phyloP scores from a whole-genome alignment of 2,888 invertebrate genomes.

The Lepas anatifera region DNA sequence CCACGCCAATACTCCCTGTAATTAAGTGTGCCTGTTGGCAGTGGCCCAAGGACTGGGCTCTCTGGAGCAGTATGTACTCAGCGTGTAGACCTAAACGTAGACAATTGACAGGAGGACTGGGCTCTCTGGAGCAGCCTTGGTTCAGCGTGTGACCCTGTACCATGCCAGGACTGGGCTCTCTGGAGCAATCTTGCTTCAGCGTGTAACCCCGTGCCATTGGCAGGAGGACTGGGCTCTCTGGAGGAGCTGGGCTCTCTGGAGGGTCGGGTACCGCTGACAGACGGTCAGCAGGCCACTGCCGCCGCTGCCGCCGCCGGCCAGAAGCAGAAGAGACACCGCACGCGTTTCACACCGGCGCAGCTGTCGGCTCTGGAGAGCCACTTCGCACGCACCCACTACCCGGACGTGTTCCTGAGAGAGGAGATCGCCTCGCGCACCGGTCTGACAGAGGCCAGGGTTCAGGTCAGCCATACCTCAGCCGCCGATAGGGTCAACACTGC shows the following conservation, averaged over 20 bases:
- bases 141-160: too few relatives aligned
- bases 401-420: conserved; percentile 7
- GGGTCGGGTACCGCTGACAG: neutral
- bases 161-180: too few relatives aligned
- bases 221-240: neutral
- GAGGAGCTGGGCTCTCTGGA: neutral
- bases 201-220: neutral
- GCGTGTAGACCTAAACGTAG: too few relatives aligned
- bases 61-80: too few relatives aligned
- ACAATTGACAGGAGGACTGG: neutral
- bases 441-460: neutral
- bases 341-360: conserved; percentile 4
- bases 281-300: too few relatives aligned
- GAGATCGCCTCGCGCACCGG: conserved; percentile 10
- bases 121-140: neutral
- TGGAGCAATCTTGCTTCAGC: too few relatives aligned
- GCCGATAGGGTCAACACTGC: too few relatives aligned
- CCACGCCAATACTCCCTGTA: too few relatives aligned
- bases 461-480: too few relatives aligned
- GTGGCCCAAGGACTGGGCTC: too few relatives aligned
- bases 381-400: conserved; percentile 10
- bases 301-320: neutral
- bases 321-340: conserved; percentile 10
- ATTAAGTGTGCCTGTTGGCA: too few relatives aligned
- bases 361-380: conserved; percentile 8